Percentiles rank a stretch among this genome's conserved stretches.
Conservation (phyloP, 2,888 invertebrate species). For the Drosophila anomalata region DNA sequence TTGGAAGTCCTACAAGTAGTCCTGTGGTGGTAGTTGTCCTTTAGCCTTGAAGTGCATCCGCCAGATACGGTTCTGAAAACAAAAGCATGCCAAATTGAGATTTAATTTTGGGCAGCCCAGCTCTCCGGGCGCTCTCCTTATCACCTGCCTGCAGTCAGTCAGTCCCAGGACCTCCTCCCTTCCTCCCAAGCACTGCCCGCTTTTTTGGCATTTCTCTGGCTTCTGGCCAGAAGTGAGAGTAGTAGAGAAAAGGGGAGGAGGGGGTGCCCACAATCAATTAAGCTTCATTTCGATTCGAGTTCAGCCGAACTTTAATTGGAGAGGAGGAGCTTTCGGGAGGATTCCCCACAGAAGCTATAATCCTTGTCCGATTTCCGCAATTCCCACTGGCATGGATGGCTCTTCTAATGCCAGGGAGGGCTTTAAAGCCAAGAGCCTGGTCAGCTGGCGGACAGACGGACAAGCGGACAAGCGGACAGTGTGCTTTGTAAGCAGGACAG, state of each 20-base stretch:
- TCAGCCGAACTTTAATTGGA: conserved; percentile 52
- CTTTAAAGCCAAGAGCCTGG: too few species aligned
- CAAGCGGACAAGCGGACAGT: too few species aligned
- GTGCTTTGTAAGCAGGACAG: too few species aligned
- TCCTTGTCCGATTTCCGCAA: too few species aligned
- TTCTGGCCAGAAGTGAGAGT: background rate
- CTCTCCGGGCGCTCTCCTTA: background rate
- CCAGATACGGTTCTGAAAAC: background rate
- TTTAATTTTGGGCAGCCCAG: background rate
- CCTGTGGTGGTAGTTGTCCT: too few species aligned
- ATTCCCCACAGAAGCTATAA: too few species aligned
- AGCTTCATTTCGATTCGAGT: conserved; percentile 34
- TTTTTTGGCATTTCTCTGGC: conserved; percentile 8
- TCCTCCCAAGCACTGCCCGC: too few species aligned
- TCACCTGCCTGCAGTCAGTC: conserved; percentile 13
- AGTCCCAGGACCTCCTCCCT: conserved; percentile 7
- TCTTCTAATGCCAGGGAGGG: too few species aligned
- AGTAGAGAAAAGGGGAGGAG: too few species aligned
- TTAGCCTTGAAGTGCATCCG: background rate
- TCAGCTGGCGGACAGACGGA: too few species aligned
- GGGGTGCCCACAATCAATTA: conserved; percentile 39
- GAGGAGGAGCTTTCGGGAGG: background rate
- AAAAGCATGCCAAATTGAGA: background rate
- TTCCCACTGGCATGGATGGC: too few species aligned
- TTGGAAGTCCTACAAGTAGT: background rate